Base-by-base conservation (phyloP, 2,888 invertebrate species). In the Spodoptera exigua region DNA sequence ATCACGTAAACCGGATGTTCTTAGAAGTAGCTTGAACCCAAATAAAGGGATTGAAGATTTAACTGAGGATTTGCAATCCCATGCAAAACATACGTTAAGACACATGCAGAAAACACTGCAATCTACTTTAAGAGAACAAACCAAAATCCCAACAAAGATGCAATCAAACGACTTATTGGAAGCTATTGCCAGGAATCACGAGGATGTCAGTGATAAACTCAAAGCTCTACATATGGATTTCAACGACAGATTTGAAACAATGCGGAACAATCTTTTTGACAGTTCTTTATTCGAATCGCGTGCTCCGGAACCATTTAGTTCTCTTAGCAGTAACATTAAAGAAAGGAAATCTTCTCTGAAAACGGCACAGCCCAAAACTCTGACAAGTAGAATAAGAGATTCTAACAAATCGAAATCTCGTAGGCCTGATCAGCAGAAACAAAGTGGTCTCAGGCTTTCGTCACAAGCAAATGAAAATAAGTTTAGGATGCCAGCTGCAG, bases 131-230 rank as follows among this genome's bases (percentile, higher is more conserved):
- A 81, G 72, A 56, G 77, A 78, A 48, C 61, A 71, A 27, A 70
- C 64, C 35, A 76, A 55, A 21, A 74, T 61, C 27, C 67, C 81
- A 9, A 61, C 81, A n/a, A 70, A 75, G 55, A 18, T 71, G 40
- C 82, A 82, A 57, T 79, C 84, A 1, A 69, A 83, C n/a, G 77
- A 86, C 39, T 63, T 92, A 49, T 63, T 89, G 14, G 84, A 88
- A 56, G 67, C 70, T n/a, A 69, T 89, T 44, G 68, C 84, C 16
- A 80, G 74, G 66, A 81, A 76, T 47, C 84, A 82, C 37, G 84
- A 87, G 58, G 88, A 92, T 39, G 66, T 91, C 1, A 87, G 80
- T 69, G 89, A 92, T 53, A 92, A 88, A 73, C 65, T 93, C 11
- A 82, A 85, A 77, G 85, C 84, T 16, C 74, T 92, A 39, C 89